Base-by-base conservation (phyloP, 1,140 invertebrate genomes). In the Hylyphantes graminicola region DNA sequence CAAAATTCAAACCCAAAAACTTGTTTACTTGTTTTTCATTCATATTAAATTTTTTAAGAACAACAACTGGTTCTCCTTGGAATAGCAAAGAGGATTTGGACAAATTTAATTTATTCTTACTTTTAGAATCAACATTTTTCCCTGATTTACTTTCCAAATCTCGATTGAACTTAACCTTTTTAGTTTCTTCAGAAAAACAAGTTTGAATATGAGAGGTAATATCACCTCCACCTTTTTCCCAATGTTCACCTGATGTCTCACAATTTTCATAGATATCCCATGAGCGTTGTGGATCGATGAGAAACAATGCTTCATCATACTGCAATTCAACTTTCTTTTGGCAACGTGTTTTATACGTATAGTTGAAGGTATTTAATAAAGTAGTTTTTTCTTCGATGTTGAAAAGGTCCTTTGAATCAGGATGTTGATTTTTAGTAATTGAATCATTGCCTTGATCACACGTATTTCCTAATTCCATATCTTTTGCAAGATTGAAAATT, bases 171-270 rank as follows among this genome's bases (percentile, higher is more conserved):
- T 76, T 67, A 51, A 85, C 55, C 35, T 85, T 85, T 54, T 77
- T 77, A 2, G 65, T 59, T 17, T 35, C 94, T 48, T 93, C 94
- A 87, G 95, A 95, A 91, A 98, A 96, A 89, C 94, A 94, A 82
- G 95, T 94, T 73, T 95, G 92, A 87, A 96, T 95, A 87, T 96
- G 95, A 85, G 93, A 92, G n/a, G 94, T 93, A 50, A 92, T 91
- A 86, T 92, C 92, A 15, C 90, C 89, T 70, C 89, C 88, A 51
- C 91, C 91, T 61, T 88, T 86, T 73, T 88, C 87, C 91, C 91
- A 90, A 87, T 90, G 89, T 84, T 90, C 87, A 50, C 87, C 82
- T 67, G 87, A 88, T 54, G 88, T 85, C 89, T 91, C 87, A 85
- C 89, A 91, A n/a, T 87, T 88, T 70, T 88, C 86, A 61, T 86